Conservation (phyloP, 2,797 vertebrate species). For the Pangasius mekongensis region DNA sequence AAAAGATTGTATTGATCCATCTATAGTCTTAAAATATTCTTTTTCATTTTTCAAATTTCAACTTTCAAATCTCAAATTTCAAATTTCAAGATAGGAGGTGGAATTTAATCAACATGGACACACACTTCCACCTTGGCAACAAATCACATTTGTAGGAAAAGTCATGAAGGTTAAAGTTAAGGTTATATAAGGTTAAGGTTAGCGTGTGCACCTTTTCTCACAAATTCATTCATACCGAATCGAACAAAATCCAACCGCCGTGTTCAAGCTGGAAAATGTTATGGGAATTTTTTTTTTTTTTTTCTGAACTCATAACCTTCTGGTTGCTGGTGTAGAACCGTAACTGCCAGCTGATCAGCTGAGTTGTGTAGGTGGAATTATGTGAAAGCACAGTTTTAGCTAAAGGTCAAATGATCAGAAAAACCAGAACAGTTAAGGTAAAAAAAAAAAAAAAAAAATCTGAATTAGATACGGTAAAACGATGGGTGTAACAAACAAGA, state of each 20-base stretch:
- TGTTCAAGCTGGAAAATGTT: too few relatives aligned
- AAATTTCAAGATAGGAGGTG: neutral
- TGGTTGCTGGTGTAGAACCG: neutral
- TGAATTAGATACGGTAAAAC: neutral
- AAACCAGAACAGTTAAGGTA: neutral
- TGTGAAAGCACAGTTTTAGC: neutral
- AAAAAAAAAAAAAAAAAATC: too few relatives aligned
- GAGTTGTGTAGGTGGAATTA: neutral
- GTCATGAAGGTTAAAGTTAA: neutral
- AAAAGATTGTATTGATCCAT: neutral
- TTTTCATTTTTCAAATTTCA: neutral
- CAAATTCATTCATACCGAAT: neutral
- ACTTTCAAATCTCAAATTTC: neutral
- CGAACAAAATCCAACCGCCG: neutral
- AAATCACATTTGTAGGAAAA: neutral
- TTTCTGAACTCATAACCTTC: neutral
- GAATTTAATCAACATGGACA: neutral
- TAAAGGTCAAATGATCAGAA: neutral
- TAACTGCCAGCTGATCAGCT: too few relatives aligned
- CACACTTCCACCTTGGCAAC: neutral
- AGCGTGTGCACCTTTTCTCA: neutral
- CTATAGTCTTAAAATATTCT: neutral
- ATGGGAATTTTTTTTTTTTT: neutral
- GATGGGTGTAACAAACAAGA: neutral
- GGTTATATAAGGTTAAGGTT: neutral